Base-by-base conservation (phyloP, 2,888 invertebrate genomes). In the Drosophila prolongata region DNA sequence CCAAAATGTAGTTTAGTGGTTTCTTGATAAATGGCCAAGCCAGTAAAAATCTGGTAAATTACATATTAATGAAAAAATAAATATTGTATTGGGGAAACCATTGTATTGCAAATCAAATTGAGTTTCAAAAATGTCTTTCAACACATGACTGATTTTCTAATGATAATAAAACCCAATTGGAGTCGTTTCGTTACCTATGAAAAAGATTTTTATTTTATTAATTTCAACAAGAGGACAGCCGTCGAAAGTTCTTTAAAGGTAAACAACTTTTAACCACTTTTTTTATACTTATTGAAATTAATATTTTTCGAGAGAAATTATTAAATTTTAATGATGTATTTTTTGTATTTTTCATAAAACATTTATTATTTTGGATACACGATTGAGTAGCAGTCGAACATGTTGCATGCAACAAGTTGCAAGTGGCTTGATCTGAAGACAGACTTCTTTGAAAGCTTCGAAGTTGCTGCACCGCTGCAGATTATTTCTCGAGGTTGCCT, bases 391-490 rank as follows among this genome's bases (percentile, higher is more conserved):
- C 24, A 27, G 24, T 1, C 30, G 35, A 69, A 70, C 71, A 52
- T 24, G 68, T 59, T 69, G 69, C 60, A 70, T 49, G 52, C 69
- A 70, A 70, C 70, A 70, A 40, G 72, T 71, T 71, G 72, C 62
- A 54, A 14, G 27, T 16, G 2, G 46, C 6, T 10, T 27, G 50
- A 30, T 14, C 44, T 38, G 14, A 2, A 34, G 54, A 38, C 30
- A 11, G 38, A 8, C 65, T 54, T 35, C 40, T 16, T 16, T 10
- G 30, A 19, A 44, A 53, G 30, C 38, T 34, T 16, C 6, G n/a
- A 2, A 34, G 14, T 42, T 19, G 30, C 35, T 27, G 19, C 44
- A 16, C 42, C 35, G 4, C 37, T 27, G 64, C 71, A 71, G 65
- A 75, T 42, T 49, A 54, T 50, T 53, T 72, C 47, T 43, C 34